Conservation (phyloP, 2,797 vertebrate genomes). For the Garrulus glandarius region DNA sequence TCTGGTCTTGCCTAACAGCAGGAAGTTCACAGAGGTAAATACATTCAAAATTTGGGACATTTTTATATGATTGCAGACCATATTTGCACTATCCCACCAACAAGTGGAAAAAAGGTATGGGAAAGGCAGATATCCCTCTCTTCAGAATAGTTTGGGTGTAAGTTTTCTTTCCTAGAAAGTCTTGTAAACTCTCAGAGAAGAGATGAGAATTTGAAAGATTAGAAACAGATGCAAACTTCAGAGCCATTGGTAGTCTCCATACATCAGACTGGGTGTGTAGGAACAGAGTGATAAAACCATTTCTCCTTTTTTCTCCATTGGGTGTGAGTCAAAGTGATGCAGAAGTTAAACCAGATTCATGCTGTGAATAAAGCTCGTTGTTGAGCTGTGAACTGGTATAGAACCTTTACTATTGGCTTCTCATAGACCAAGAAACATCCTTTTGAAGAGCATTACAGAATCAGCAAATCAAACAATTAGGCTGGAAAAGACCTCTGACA, state of each 20-base stretch:
- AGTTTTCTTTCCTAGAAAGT: background rate
- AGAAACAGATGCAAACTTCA: background rate
- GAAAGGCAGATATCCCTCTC: background rate
- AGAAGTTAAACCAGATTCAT: background rate
- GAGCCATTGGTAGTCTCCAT: too few relatives aligned
- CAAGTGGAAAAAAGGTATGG: background rate
- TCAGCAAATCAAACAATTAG: background rate
- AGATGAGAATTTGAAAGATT: background rate
- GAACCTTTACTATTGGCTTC: background rate
- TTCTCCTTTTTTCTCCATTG: background rate
- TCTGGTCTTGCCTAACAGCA: background rate
- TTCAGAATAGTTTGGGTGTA: background rate
- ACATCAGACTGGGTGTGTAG: background rate
- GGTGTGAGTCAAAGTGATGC: background rate
- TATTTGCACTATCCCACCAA: background rate
- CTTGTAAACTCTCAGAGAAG: background rate
- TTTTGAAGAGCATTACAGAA: background rate
- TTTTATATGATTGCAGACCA: background rate
- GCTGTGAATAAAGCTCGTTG: background rate
- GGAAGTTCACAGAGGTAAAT: background rate
- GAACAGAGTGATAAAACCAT: background rate
- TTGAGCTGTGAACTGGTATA: background rate
- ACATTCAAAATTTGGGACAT: background rate
- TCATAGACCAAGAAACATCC: background rate
- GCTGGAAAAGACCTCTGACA: background rate